Percentiles rank a stretch among this genome's conserved stretches.
These are phyloP conservation scores for Apostichopus leukothele DNA, from an alignment of 53 echinoderm and acorn worm species.

Conservation along the genomic window DNA sequence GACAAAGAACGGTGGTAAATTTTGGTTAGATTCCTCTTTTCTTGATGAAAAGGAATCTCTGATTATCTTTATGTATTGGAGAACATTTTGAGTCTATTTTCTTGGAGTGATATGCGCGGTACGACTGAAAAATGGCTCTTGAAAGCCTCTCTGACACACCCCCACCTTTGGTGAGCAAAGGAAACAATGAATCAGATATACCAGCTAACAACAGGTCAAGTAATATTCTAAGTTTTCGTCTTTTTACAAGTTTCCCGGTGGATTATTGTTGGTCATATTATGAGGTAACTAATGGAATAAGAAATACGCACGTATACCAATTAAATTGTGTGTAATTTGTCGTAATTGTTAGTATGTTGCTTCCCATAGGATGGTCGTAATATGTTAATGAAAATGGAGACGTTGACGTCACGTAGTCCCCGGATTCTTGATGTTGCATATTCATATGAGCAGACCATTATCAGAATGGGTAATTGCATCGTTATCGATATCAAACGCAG, in stretches of 20 bases:
- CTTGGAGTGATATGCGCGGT: conserved; percentile 45
- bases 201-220: conserved; percentile 53
- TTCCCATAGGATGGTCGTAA: conserved; percentile 28
- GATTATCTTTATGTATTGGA: conserved; percentile 72
- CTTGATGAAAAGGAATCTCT: conserved; percentile 7
- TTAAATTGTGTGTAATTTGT: conserved; percentile 15
- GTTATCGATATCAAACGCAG: background rate
- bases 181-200: conserved; percentile 84
- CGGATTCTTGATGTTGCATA: conserved; percentile 41
- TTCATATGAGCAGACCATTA: conserved; percentile 26
- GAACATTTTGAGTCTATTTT: conserved; percentile 59
- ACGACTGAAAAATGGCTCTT: conserved; percentile 99
- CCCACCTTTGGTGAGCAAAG: conserved; percentile 99
- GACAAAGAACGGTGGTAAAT: conserved; percentile 36
- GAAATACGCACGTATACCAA: conserved; percentile 51
- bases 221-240: conserved; percentile 56
- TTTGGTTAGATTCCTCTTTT: conserved; percentile 32
- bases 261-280: conserved; percentile 23
- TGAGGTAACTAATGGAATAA: conserved; percentile 51
- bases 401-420: conserved; percentile 35
- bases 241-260: conserved; percentile 50
- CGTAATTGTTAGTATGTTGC: conserved; percentile 25
- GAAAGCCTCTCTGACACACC: conserved; percentile 99
- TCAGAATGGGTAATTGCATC: background rate
- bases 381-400: conserved; percentile 32